phyloP scores from a whole-genome alignment of 2,113 vertebrate species.

The Psilopsiagon aurifrons region DNA sequence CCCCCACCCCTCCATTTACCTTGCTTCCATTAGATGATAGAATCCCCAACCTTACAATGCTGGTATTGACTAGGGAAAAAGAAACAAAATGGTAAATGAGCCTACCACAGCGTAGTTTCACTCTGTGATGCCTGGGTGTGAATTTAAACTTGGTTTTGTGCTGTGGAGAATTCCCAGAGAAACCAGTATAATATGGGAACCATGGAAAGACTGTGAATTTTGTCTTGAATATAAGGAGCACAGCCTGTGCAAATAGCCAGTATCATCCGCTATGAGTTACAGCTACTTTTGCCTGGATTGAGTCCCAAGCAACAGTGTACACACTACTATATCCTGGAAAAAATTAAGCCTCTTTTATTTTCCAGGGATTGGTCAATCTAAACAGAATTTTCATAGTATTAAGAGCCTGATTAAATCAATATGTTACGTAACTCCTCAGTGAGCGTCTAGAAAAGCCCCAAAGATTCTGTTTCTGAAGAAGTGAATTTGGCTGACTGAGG shows the following conservation, averaged over 20 bases:
- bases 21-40: not conserved
- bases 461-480: not conserved
- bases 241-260: not conserved
- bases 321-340: not conserved
- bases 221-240: not conserved
- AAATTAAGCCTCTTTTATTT: not conserved
- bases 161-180: not conserved
- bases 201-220: not conserved
- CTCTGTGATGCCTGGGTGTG: not conserved
- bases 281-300: not conserved
- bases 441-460: not conserved
- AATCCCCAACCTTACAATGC: not conserved
- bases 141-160: not conserved
- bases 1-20: not conserved
- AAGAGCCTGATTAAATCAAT: not conserved
- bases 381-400: not conserved
- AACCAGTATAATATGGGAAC: not conserved
- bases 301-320: not conserved
- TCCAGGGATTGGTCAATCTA: not conserved
- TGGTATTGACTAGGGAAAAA: not conserved
- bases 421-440: not conserved
- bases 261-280: not conserved
- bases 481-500: not conserved
- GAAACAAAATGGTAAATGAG: not conserved
- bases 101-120: not conserved